These are phyloP conservation scores for Pseudomyrmex sp. DNA, from an alignment of 1,140 invertebrate genomes.

Conservation along the genomic window DNA sequence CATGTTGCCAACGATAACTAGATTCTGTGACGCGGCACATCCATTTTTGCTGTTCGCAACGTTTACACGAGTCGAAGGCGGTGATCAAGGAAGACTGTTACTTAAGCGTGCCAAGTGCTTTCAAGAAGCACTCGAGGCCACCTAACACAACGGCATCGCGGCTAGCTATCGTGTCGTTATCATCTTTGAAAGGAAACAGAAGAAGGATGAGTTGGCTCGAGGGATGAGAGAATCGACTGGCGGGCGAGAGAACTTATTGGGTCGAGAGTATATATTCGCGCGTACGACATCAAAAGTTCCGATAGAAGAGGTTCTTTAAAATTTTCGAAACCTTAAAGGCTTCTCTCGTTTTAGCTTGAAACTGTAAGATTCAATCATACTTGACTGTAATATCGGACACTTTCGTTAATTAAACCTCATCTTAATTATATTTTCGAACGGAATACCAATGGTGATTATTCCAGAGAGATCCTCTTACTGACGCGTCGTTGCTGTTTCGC, in stretches of 20 bases:
- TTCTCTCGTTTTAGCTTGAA: not conserved
- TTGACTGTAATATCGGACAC: not conserved
- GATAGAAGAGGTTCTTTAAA: conserved; percentile 1
- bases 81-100: conserved; percentile 51
- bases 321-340: not conserved
- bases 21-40: conserved; percentile 3
- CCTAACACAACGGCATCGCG: conserved; percentile 38
- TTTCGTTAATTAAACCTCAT: not conserved
- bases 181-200: conserved; percentile 31
- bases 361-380: not conserved
- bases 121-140: conserved; percentile 34
- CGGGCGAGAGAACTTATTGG: conserved; percentile 29
- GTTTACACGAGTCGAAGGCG: conserved; percentile 44
- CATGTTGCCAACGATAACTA: not conserved
- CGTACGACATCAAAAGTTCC: conserved; percentile 16
- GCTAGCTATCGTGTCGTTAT: conserved; percentile 39
- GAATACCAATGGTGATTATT: not conserved
- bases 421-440: not conserved
- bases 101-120: conserved; percentile 45
- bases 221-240: not conserved
- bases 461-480: not conserved
- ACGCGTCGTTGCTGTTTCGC: not conserved
- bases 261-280: not conserved
- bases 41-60: conserved; percentile 44
- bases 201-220: not conserved